Base-by-base conservation (phyloP, 2,113 vertebrate species). In the Phyllostomus discolor region DNA sequence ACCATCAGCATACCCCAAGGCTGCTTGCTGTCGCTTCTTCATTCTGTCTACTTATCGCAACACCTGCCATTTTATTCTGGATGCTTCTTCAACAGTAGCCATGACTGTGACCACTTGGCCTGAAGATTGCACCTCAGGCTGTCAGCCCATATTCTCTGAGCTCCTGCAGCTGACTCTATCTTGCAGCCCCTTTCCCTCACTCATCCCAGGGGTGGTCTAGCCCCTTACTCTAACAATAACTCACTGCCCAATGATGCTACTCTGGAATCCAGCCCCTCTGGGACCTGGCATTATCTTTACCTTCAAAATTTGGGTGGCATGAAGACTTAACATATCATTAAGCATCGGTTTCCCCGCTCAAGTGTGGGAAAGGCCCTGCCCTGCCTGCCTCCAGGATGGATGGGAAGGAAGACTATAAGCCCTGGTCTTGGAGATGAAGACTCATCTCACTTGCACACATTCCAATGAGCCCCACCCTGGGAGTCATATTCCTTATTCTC, bases 401-500 rank as follows among this genome's bases (percentile, higher is more conserved):
- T 26, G 46, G 5, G 11, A 6, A 11, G 16, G 7, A 48, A 75
- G 9, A 85, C 26, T 7, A 0, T 2, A 15, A 80, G 50, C 26
- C n/a, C 35, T 3, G 14, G 38, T 24, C 35, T 12, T 16, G 14
- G n/a, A 70, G 3, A 8, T 1, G 2, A 10, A 7, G 5, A 16
- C 19, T n/a, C 43, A 59, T 48, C 5, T 62, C 52, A 26, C 38
- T 54, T n/a, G 31, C 19, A 50, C 2, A 10, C 14, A 0, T 28
- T 64, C 24, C 35, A 73, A 70, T 7, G 50, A 35, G 15, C 35
- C 31, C 26, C 22, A 46, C n/a, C 6, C 50, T 57, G 24, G 22
- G 54, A 28, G 35, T 67, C 22, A 4, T 26, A 24, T n/a, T 79
- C 31, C 38, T 62, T 5, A 0, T 57, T 35, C 57, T 67, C 62